Percentiles rank a stretch among this genome's conserved stretches.
phyloP scores from a whole-genome alignment of 1,140 invertebrate species.

The Eumaeus atala region DNA sequence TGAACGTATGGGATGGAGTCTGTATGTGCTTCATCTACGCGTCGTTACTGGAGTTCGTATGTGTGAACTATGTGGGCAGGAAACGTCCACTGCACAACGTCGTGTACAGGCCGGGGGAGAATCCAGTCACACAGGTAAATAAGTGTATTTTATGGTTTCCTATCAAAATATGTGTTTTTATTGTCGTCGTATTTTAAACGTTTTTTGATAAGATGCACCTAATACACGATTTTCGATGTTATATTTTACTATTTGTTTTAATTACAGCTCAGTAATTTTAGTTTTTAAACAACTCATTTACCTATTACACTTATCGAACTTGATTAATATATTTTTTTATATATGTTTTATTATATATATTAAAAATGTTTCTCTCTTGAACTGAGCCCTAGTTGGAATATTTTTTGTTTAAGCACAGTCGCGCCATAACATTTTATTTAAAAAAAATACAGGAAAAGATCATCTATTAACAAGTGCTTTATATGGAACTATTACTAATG shows the following conservation, averaged over 20 bases:
- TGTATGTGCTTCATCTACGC: slow-evolving; percentile 98
- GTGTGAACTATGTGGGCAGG: slow-evolving; percentile 95
- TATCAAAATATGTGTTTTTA: slow-evolving; percentile 20
- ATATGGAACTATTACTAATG: too few species aligned
- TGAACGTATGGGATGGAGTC: slow-evolving; percentile 97
- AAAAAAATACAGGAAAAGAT: too few species aligned
- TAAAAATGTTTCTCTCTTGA: too few species aligned
- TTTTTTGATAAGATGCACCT: slow-evolving; percentile 1
- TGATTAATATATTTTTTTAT: too few species aligned
- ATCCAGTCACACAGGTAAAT: slow-evolving; percentile 90
- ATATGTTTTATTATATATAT: too few species aligned
- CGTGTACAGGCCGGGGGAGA: slow-evolving; percentile 90
- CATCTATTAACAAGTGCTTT: too few species aligned
- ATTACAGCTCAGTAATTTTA: neutral
- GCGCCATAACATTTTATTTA: too few species aligned
- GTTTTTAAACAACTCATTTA: too few species aligned
- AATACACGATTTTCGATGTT: slow-evolving; percentile 12
- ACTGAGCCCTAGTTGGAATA: too few species aligned
- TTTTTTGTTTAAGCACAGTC: too few species aligned
- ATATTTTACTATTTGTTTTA: neutral
- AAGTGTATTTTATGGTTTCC: slow-evolving; percentile 16
- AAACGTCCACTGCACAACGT: slow-evolving; percentile 91
- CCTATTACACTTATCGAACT: too few species aligned
- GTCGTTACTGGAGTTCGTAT: slow-evolving; percentile 93
- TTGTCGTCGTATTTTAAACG: slow-evolving; percentile 7